These are phyloP conservation scores for Microcaecilia unicolor DNA, from an alignment of 2,797 vertebrate species.

Conservation along the genomic window DNA sequence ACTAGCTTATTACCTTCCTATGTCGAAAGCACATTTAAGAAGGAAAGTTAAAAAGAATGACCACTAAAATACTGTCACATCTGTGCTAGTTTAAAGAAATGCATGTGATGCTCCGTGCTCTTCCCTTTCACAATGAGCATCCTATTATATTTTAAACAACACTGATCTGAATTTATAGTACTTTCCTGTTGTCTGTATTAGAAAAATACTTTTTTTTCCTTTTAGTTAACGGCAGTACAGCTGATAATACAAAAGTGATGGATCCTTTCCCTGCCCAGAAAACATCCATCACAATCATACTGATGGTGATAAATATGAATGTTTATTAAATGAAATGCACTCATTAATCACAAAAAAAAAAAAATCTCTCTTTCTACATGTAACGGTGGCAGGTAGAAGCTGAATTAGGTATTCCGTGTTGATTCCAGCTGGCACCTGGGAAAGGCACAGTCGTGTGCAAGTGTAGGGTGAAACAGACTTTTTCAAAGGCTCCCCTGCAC, in stretches of 20 bases:
- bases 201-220: constrained; percentile 31
- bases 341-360: constrained; percentile 28
- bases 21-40: constrained; percentile 26
- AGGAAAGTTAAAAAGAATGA: constrained; percentile 35
- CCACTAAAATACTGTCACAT: constrained; percentile 40
- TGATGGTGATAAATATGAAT: constrained; percentile 49
- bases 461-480: constrained; percentile 20
- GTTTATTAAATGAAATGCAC: constrained; percentile 55
- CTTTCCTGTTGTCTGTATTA: constrained; percentile 36
- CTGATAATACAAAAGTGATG: constrained; percentile 35
- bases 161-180: constrained; percentile 42
- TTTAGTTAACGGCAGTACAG: constrained; percentile 39
- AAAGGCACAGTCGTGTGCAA: constrained; percentile 18
- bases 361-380: constrained; percentile 47
- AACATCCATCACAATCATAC: constrained; percentile 56
- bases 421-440: constrained; percentile 45
- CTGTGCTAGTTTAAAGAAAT: constrained; percentile 49
- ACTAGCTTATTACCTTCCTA: constrained; percentile 17
- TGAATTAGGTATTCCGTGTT: constrained; percentile 44
- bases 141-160: constrained; percentile 26
- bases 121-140: constrained; percentile 43
- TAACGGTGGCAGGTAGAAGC: constrained; percentile 52
- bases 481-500: constrained; percentile 2
- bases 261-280: constrained; percentile 41
- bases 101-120: constrained; percentile 38